Evolutionary conservation across 2,797 vertebrate genomes (phyloP), one percentile per base, ranked within the genome.

Genomic region (Taeniopygia guttata): DNA sequence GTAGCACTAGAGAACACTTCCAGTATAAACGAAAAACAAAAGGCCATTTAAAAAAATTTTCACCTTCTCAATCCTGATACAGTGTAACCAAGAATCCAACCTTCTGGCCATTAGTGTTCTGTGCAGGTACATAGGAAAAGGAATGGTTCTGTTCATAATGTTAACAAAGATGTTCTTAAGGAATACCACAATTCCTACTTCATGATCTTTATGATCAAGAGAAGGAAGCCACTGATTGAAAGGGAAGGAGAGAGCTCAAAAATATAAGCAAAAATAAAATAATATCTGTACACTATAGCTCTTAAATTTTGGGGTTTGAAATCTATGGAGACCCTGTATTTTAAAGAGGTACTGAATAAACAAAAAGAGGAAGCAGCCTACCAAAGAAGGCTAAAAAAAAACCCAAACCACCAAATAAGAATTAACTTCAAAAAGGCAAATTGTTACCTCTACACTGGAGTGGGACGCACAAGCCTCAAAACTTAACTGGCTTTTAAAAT

Each of bases 31-130:
- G 2, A 45, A 42, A 64, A 70, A 42, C 15, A 58, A 36, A 16
- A 7, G 1, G 1, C 5, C 36, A 43, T 48, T 56, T 1, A 3
- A 1, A 22, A 25, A 27, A 54, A 3, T 4, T 29, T 30, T 26
- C 29, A 45, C 29, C 25, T 56, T 48, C 30, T 84, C 54, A 43
- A 58, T 9, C 4, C 10, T 69, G 5, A 30, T 73, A 51, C 18
- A 40, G 13, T 3, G 1, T 34, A 60, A 64, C 26, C 20, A 30
- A 67, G 63, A 86, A 81, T 7, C 9, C 40, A 69, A 9, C 5
- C 8, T 14, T 54, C 40, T 27, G 18, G 23, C 6, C 27, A 14
- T 40, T n/a, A 67, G 4, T 22, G 34, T 66, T 85, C 40, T 73
- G 7, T 10, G 16, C 11, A 55, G 13, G 16, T 38, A 22, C 13